phyloP scores from a whole-genome alignment of 1,140 invertebrate genomes.

The Zaprionus africanus region DNA sequence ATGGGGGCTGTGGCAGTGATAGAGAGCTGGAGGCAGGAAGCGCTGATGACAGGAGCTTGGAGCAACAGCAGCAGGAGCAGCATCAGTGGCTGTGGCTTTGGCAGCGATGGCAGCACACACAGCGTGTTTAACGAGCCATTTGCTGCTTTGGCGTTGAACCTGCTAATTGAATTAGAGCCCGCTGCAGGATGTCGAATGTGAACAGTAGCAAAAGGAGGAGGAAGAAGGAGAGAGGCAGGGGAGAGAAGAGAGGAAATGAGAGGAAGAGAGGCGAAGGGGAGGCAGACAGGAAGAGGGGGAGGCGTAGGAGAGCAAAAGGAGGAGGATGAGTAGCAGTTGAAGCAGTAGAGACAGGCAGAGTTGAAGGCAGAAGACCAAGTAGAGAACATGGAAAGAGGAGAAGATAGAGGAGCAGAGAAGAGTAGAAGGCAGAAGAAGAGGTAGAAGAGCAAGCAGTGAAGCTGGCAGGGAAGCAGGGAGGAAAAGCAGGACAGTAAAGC shows the following conservation, averaged over 20 bases:
- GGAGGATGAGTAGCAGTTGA: background rate
- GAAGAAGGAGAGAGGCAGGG: conserved; percentile 21
- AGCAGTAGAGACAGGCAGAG: background rate
- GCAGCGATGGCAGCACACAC: conserved; percentile 41
- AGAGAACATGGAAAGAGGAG: too few relatives aligned
- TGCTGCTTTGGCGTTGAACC: conserved; percentile 80
- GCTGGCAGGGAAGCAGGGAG: too few relatives aligned
- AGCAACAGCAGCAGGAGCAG: background rate
- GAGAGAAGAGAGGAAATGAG: too few relatives aligned
- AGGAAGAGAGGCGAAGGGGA: background rate
- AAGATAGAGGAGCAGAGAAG: too few relatives aligned
- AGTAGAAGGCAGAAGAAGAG: too few relatives aligned
- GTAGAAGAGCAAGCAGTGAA: too few relatives aligned
- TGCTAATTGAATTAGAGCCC: conserved; percentile 79
- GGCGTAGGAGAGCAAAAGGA: conserved; percentile 15
- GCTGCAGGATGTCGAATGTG: conserved; percentile 48
- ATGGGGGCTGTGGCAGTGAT: background rate
- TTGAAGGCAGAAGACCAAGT: too few relatives aligned
- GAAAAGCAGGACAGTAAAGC: too few relatives aligned
- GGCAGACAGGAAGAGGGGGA: background rate
- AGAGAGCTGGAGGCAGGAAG: background rate
- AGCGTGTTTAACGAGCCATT: conserved; percentile 82
- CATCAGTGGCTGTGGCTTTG: too few relatives aligned
- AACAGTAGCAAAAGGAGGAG: conserved; percentile 22
- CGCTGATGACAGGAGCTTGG: background rate